phyloP scores from a whole-genome alignment of 2,113 vertebrate genomes.

The Oreochromis tanganicae region DNA sequence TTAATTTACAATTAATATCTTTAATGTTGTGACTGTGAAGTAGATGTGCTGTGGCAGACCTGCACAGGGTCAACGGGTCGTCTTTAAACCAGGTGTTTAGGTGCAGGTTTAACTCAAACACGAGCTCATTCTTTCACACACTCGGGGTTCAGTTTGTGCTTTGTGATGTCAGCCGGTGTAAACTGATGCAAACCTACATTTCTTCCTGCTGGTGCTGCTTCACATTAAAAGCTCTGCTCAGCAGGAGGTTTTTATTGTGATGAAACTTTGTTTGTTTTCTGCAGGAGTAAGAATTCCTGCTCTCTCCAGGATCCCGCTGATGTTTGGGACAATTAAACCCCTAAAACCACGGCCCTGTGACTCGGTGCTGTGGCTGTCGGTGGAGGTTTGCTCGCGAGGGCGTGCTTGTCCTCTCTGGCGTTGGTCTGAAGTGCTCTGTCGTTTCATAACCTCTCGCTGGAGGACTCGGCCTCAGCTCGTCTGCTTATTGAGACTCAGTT shows the following conservation, averaged over 20 bases:
- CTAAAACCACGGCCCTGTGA: accelerated
- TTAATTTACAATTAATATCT: background rate
- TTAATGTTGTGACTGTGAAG: background rate
- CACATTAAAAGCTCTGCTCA: background rate
- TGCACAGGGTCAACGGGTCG: accelerated
- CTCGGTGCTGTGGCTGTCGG: accelerated
- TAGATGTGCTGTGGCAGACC: accelerated
- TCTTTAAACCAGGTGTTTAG: background rate
- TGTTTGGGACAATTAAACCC: background rate
- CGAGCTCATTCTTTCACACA: background rate
- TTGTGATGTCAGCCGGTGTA: background rate
- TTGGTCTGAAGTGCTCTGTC: background rate
- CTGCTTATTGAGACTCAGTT: background rate
- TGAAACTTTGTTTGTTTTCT: background rate
- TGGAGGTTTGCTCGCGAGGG: accelerated
- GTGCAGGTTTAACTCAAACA: background rate
- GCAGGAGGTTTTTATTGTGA: background rate
- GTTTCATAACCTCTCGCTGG: background rate
- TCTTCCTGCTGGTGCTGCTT: background rate
- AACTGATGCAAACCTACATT: background rate
- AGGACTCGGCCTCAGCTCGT: background rate
- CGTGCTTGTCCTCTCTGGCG: background rate
- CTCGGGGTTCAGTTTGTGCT: background rate
- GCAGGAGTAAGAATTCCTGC: background rate
- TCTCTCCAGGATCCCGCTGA: background rate